Percentiles rank a stretch among this genome's conserved stretches.
Conservation (phyloP, 2,113 vertebrate genomes). For the Corynorhinus townsendii region DNA sequence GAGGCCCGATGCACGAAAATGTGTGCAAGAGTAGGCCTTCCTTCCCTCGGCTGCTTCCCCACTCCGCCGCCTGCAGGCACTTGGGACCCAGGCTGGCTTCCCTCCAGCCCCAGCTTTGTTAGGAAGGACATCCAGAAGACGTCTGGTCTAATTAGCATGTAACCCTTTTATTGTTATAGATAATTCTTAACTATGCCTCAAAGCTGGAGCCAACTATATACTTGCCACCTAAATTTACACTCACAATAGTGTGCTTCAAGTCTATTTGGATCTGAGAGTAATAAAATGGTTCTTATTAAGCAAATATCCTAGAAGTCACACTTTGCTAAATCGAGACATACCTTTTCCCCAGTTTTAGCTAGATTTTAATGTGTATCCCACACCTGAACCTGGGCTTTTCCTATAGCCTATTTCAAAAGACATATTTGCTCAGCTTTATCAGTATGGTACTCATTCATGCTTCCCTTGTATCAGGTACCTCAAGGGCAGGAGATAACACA, state of each 20-base stretch:
- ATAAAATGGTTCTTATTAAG: constrained; percentile 31
- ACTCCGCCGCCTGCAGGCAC: too few species aligned
- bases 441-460: constrained; percentile 58
- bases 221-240: background rate
- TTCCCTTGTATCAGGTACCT: constrained; percentile 62
- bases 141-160: too few species aligned
- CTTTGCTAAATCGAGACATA: background rate
- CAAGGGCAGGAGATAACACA: constrained; percentile 69
- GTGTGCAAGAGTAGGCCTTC: too few species aligned
- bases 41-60: too few species aligned
- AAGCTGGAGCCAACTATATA: background rate
- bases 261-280: background rate
- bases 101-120: too few species aligned
- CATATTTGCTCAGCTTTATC: constrained; percentile 72
- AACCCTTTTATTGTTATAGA: too few species aligned
- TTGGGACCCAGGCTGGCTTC: too few species aligned
- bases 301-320: background rate
- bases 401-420: constrained; percentile 68
- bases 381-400: background rate
- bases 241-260: background rate
- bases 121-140: too few species aligned
- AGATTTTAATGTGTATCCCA: background rate
- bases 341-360: background rate
- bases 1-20: too few species aligned
- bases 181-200: background rate